Conservation (phyloP, 2,888 invertebrate species). For the Caenorhabditis sp. region DNA sequence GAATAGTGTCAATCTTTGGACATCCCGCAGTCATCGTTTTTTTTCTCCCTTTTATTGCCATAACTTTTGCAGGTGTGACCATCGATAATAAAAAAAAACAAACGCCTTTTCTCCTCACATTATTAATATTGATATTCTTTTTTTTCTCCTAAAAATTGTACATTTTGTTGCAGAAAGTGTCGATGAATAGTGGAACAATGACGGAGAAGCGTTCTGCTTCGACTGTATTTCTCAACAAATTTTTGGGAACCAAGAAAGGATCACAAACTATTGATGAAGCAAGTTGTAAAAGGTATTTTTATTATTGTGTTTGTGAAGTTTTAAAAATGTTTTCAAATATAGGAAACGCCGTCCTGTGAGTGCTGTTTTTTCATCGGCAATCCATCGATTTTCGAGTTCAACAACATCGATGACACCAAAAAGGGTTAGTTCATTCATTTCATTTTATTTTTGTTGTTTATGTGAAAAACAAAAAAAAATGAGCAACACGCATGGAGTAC, state of each 20-base stretch:
- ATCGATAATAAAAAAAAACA: no score
- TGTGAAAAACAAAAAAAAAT: neutral
- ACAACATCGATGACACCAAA: slow-evolving; percentile 39
- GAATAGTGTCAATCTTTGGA: no score
- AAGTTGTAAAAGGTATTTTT: slow-evolving; percentile 26
- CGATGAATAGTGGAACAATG: slow-evolving; percentile 29
- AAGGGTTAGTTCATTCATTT: slow-evolving; percentile 24
- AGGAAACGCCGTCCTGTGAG: slow-evolving; percentile 51
- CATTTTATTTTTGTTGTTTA: neutral
- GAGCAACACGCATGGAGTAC: no score
- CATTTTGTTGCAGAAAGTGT: slow-evolving; percentile 15
- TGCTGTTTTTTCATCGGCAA: slow-evolving; percentile 49
- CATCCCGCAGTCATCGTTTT: slow-evolving; percentile 13
- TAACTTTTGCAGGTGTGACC: neutral
- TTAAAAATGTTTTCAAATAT: slow-evolving; percentile 2
- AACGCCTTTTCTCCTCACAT: neutral
- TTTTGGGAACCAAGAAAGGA: slow-evolving; percentile 44
- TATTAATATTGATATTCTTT: neutral
- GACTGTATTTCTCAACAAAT: slow-evolving; percentile 43
- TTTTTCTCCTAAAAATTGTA: neutral
- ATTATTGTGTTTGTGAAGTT: neutral
- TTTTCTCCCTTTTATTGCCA: neutral
- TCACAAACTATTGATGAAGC: slow-evolving; percentile 31
- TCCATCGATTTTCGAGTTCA: slow-evolving; percentile 44
- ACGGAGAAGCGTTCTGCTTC: slow-evolving; percentile 44